These are phyloP conservation scores for Onychostruthus taczanowskii DNA, from an alignment of 2,113 vertebrate species.

Conservation along the genomic window DNA sequence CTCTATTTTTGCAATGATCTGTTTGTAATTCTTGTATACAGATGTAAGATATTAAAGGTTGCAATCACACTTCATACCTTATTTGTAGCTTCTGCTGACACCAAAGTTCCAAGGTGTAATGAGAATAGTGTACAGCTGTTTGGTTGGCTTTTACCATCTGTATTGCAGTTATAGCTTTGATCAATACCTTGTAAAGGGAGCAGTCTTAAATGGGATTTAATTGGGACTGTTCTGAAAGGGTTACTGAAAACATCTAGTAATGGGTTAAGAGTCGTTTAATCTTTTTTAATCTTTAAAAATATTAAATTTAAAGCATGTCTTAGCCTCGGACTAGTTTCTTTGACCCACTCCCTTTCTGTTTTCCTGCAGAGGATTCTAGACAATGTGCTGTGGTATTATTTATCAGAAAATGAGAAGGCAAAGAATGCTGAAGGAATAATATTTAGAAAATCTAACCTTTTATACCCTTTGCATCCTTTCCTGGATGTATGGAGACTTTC, in stretches of 20 bases:
- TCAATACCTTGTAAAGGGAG: not conserved
- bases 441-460: not conserved
- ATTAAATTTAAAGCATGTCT: constrained; percentile 7
- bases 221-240: not conserved
- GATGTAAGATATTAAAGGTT: not conserved
- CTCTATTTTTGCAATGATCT: not conserved
- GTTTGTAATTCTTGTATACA: not conserved
- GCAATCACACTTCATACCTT: not conserved
- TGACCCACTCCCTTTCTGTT: not conserved
- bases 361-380: constrained; percentile 26
- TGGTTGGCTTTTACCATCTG: not conserved
- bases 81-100: not conserved
- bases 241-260: not conserved
- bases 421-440: constrained; percentile 25
- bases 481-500: not conserved
- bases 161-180: not conserved
- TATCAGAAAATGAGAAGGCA: constrained; percentile 27
- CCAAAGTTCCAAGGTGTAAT: not conserved
- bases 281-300: constrained; percentile 15
- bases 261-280: not conserved
- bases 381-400: constrained; percentile 4
- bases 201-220: not conserved
- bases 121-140: not conserved
- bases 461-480: not conserved
- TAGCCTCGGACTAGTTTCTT: not conserved